A percentile compares a stretch with the other conserved stretches of the same genome.
Conservation (phyloP, 2,113 vertebrate species). For the Scolopax mira region DNA sequence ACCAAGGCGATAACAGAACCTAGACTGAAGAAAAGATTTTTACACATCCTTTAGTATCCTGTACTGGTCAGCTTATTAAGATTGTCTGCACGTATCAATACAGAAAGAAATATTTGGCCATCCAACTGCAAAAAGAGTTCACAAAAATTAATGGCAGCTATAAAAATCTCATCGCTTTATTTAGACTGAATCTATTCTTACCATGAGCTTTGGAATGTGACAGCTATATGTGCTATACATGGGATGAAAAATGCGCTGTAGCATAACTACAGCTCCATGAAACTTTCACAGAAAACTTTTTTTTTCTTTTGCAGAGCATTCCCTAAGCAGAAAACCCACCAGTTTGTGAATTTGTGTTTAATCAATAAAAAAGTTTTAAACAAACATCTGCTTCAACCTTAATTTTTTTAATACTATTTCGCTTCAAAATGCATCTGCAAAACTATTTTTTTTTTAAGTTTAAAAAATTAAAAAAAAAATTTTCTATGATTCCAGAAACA, state of each 20-base stretch:
- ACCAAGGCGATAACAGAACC: not conserved
- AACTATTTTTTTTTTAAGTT: not conserved
- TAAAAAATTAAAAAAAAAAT: not conserved
- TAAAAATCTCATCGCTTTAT: conserved; percentile 49
- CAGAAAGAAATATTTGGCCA: conserved; percentile 34
- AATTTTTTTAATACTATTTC: not conserved
- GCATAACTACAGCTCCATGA: not conserved
- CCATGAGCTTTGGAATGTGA: not conserved
- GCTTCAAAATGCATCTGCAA: not conserved
- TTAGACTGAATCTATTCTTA: conserved; percentile 10
- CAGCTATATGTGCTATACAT: not conserved
- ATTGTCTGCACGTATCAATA: not conserved
- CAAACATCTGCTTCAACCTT: not conserved
- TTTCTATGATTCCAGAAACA: not conserved
- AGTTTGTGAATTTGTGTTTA: not conserved
- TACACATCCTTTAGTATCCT: not conserved
- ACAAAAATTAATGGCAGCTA: conserved; percentile 54
- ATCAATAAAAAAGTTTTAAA: not conserved
- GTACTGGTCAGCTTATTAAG: not conserved
- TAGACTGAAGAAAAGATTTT: not conserved
- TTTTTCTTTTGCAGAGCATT: not conserved
- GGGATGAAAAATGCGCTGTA: not conserved
- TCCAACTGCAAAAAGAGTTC: conserved; percentile 24
- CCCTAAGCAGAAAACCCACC: not conserved
- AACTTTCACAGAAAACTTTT: not conserved